phyloP scores from a whole-genome alignment of 35 echinoderm and acorn worm species.

The Stichopus chloronotus region DNA sequence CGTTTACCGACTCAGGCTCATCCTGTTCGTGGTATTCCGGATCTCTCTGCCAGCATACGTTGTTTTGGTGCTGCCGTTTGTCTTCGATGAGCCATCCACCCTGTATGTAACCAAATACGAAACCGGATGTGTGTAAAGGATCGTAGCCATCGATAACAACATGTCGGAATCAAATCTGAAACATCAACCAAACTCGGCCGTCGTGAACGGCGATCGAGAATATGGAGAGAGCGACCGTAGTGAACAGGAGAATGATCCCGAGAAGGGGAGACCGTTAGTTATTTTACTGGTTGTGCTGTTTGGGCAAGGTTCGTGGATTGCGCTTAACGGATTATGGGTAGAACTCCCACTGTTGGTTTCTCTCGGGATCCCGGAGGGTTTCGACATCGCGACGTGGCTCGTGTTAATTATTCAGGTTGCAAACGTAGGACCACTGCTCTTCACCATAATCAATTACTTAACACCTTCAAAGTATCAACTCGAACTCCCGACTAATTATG shows the following conservation, averaged over 20 bases:
- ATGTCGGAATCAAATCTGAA: too few species aligned
- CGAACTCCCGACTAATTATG: slow-evolving; percentile 63
- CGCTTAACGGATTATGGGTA: slow-evolving; percentile 68
- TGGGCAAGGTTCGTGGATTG: slow-evolving; percentile 67
- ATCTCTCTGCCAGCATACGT: too few species aligned
- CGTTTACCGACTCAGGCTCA: too few species aligned
- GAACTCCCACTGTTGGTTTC: slow-evolving; percentile 62
- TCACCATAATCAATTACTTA: slow-evolving; percentile 46
- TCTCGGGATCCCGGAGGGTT: slow-evolving; percentile 65
- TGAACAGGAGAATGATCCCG: neutral
- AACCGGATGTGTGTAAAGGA: too few species aligned
- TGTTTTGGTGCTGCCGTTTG: too few species aligned
- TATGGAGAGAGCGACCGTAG: too few species aligned
- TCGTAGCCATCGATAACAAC: too few species aligned
- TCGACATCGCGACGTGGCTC: slow-evolving; percentile 58
- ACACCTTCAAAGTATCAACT: slow-evolving; percentile 40
- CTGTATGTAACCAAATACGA: too few species aligned
- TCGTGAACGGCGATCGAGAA: too few species aligned
- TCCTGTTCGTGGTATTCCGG: too few species aligned
- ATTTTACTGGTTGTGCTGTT: slow-evolving; percentile 33
- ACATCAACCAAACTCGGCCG: too few species aligned
- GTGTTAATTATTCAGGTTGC: slow-evolving; percentile 68
- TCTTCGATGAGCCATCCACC: too few species aligned
- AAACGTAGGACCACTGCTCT: slow-evolving; percentile 65
- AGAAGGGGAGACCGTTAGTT: neutral